Conservation (phyloP, 1,140 invertebrate genomes). For the Onthophagus taurus region DNA sequence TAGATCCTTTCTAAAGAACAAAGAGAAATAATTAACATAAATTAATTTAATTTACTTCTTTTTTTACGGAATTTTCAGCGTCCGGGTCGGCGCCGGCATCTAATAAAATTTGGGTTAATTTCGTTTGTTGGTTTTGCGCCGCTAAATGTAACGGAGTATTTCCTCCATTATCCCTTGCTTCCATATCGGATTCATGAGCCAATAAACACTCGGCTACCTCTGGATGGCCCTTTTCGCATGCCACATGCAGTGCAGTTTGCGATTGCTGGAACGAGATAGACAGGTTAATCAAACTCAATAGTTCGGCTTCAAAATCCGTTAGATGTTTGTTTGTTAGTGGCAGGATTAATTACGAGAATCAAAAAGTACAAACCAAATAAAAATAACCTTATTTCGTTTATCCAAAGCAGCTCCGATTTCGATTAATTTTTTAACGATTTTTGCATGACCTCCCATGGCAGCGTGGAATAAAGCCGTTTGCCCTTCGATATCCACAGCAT, state of each 20-base stretch:
- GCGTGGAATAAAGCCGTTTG: slow-evolving; percentile 69
- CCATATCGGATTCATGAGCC: slow-evolving; percentile 45
- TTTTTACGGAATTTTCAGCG: slow-evolving; percentile 43
- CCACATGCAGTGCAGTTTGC: slow-evolving; percentile 63
- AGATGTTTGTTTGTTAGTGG: no score
- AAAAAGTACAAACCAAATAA: slow-evolving; percentile 10
- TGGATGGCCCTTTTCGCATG: slow-evolving; percentile 61
- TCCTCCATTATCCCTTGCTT: slow-evolving; percentile 60
- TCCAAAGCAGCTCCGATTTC: slow-evolving; percentile 59
- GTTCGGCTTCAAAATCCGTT: no score
- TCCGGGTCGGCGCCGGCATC: slow-evolving; percentile 50
- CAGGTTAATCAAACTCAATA: no score
- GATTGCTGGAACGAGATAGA: slow-evolving; percentile 40
- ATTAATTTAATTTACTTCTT: background rate
- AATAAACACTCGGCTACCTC: slow-evolving; percentile 57
- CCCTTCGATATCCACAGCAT: slow-evolving; percentile 48
- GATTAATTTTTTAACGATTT: slow-evolving; percentile 59
- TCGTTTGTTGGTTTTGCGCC: slow-evolving; percentile 66
- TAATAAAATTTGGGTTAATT: slow-evolving; percentile 60
- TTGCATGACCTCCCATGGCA: slow-evolving; percentile 60
- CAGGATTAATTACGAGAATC: background rate
- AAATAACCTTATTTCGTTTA: slow-evolving; percentile 44
- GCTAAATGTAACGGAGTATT: slow-evolving; percentile 74
- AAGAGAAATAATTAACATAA: background rate
- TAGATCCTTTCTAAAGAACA: slow-evolving; percentile 54